Evolutionary conservation across 2,888 invertebrate species (phyloP).

Genomic region (Neoascia interrupta): DNA sequence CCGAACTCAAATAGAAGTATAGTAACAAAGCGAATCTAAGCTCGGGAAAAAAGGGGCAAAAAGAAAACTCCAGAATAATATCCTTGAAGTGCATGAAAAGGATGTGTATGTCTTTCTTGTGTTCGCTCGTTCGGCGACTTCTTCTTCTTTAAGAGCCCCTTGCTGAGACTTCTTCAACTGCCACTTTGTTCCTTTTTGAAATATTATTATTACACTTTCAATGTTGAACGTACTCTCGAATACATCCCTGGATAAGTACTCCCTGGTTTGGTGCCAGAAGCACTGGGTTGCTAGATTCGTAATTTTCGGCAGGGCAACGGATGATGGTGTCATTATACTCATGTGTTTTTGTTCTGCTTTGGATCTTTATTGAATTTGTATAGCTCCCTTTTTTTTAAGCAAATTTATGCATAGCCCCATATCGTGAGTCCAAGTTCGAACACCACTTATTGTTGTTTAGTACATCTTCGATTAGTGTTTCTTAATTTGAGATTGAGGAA

Average conservation of each 20-base stretch:
- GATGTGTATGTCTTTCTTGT: constrained; percentile 56
- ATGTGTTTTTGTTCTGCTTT: too few species aligned
- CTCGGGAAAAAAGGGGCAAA: constrained; percentile 40
- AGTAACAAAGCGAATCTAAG: constrained; percentile 26
- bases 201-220: constrained; percentile 66
- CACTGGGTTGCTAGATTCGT: too few species aligned
- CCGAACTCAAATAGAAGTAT: background rate
- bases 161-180: constrained; percentile 60
- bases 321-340: too few species aligned
- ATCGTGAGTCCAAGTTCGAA: too few species aligned
- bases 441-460: too few species aligned
- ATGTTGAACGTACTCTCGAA: constrained; percentile 58
- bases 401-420: too few species aligned
- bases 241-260: constrained; percentile 57
- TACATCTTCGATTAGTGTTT: too few species aligned
- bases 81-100: constrained; percentile 51
- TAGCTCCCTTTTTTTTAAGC: too few species aligned
- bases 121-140: constrained; percentile 20
- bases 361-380: too few species aligned
- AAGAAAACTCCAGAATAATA: constrained; percentile 56
- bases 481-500: too few species aligned
- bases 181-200: constrained; percentile 61
- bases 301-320: too few species aligned
- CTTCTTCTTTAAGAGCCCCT: constrained; percentile 8
- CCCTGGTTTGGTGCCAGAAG: constrained; percentile 3